Conservation (phyloP, 2,113 vertebrate genomes). For the Ctenodactylus gundi region DNA sequence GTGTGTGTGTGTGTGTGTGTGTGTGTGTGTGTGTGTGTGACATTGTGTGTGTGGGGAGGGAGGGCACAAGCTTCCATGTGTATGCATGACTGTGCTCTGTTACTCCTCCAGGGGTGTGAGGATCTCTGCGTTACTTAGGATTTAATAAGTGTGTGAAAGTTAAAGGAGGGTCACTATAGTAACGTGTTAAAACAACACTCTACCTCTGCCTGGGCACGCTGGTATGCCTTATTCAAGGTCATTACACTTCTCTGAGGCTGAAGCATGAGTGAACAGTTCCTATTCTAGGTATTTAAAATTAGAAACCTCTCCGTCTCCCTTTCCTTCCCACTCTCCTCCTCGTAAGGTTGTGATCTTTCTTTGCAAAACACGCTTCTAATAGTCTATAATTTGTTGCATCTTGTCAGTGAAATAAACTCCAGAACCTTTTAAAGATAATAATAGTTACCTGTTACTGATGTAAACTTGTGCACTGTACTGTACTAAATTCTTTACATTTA, state of each 20-base stretch:
- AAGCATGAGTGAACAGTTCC: not conserved
- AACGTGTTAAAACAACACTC: not conserved
- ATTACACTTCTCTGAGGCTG: not conserved
- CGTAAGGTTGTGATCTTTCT: not conserved
- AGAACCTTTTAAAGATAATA: conserved; percentile 22
- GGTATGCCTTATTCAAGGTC: not conserved
- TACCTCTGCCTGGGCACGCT: not conserved
- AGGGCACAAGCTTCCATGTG: no score
- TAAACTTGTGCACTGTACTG: conserved; percentile 26
- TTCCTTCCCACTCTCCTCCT: not conserved
- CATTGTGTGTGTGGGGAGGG: no score
- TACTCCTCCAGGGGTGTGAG: not conserved
- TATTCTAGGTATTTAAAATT: not conserved
- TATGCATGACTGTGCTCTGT: not conserved
- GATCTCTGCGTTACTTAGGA: not conserved
- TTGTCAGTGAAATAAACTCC: conserved; percentile 49
- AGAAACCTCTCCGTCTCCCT: not conserved
- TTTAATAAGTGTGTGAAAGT: conserved; percentile 6
- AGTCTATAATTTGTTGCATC: conserved; percentile 40
- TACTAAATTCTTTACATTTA: conserved; percentile 35
- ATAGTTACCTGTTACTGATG: conserved; percentile 45
- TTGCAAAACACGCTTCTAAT: not conserved
- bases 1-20: not conserved
- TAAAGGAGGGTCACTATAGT: not conserved
- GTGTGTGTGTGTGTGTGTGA: not conserved